Evolutionary conservation across 2,113 vertebrate species (phyloP), one percentile per base, ranked within the genome.

Genomic region (Laterallus jamaicensis): DNA sequence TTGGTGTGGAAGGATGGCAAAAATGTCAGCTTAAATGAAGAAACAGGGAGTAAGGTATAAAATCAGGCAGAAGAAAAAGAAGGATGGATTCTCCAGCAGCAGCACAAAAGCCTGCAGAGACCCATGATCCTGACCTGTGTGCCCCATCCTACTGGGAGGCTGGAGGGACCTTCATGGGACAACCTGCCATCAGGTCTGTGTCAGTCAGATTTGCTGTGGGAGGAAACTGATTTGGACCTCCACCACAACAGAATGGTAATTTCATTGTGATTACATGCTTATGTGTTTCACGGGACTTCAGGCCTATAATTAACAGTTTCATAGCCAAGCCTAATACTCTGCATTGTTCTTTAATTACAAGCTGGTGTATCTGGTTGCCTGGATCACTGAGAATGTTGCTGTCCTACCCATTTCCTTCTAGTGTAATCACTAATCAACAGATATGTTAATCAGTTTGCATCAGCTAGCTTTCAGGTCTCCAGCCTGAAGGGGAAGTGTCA

Each of bases 61-160:
- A 86, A 25, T 73, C 22, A 55, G 28, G 3, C 12, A 64, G 32
- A 77, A 8, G 12, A 74, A 55, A 88, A 74, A 60, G 14, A 25
- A 40, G 76, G 9, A 6, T 4, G 3, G 54, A 49, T 73, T 15
- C 10, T 44, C 6, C 40, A 78, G 29, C 39, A 83, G 58, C 11
- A 86, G 16, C 24, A 59, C 0, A 0, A 44, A 58, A 4, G 4
- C 12, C 18, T 69, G 17, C 56, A 74, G 56, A 12, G 0, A 52
- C 32, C 40, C 15, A 6, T 21, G 50, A 54, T 54, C 12, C 6
- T 42, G 22, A 69, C 50, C 63, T 83, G 64, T 0, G 1, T 28
- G 37, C 9, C 26, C 7, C 16, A 21, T 14, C 5, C 24, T 40
- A 39, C 4, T 20, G 31, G 11, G 29, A 18, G 32, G 32, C 15